phyloP scores from a whole-genome alignment of 2,888 invertebrate genomes.

The Spisula subtruncata region DNA sequence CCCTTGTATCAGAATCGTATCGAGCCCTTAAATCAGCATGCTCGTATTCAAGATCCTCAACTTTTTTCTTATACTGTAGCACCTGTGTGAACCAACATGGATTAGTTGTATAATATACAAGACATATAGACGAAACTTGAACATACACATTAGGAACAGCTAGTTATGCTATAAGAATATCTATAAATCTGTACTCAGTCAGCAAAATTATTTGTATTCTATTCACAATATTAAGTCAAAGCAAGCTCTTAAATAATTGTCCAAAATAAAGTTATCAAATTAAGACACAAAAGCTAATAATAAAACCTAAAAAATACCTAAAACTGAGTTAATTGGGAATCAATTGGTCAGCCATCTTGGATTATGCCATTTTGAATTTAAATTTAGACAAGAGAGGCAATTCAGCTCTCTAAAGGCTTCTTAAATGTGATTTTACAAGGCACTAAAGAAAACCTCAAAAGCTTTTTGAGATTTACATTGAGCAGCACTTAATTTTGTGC shows the following conservation, averaged over 20 bases:
- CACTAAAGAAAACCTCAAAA: no score
- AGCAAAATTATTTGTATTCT: not conserved
- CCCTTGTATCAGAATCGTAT: conserved; percentile 76
- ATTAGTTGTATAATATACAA: conserved; percentile 1
- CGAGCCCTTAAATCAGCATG: conserved; percentile 77
- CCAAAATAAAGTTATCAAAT: not conserved
- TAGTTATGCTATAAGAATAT: conserved; percentile 21
- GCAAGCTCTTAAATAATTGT: not conserved
- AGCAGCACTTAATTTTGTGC: no score
- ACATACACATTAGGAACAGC: not conserved
- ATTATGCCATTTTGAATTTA: no score
- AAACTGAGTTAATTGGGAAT: no score
- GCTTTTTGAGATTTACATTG: no score
- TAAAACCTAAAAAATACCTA: no score
- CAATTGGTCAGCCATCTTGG: no score
- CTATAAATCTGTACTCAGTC: conserved; percentile 12
- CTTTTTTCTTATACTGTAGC: conserved; percentile 96
- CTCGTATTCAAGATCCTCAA: conserved; percentile 92
- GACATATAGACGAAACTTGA: conserved; percentile 3
- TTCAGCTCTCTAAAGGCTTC: no score
- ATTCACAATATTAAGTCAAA: not conserved
- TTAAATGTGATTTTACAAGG: no score
- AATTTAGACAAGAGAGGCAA: no score
- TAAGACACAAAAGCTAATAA: no score
- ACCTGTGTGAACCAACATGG: conserved; percentile 88